Conservation (phyloP, 2,113 vertebrate genomes). For the Laterallus jamaicensis region DNA sequence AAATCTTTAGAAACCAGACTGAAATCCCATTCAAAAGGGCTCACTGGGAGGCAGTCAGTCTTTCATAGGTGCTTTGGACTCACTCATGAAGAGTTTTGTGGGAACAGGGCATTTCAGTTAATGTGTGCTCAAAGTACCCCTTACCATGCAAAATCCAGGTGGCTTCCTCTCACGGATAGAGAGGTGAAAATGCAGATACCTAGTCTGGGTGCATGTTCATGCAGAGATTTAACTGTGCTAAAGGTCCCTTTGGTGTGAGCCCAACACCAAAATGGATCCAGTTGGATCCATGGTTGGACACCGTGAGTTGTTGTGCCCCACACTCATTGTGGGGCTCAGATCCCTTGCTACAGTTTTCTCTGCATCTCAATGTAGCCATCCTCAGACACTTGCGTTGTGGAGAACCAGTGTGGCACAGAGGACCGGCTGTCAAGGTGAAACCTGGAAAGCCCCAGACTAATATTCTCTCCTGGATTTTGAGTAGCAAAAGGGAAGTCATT, state of each 20-base stretch:
- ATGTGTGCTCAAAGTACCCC: neutral
- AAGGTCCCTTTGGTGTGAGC: neutral
- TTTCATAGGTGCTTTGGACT: neutral
- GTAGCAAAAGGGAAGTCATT: neutral
- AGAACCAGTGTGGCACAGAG: neutral
- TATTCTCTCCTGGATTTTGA: neutral
- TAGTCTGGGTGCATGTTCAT: neutral
- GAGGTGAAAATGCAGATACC: neutral
- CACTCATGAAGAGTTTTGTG: neutral
- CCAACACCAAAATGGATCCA: neutral
- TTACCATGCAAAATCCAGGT: neutral
- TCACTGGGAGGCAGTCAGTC: neutral
- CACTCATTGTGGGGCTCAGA: neutral
- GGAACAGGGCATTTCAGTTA: neutral
- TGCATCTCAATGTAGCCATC: neutral
- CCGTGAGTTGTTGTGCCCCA: no score
- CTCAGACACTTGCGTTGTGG: neutral
- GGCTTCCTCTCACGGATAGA: neutral
- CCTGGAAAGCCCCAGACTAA: neutral
- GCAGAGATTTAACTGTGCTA: neutral
- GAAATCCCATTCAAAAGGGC: neutral
- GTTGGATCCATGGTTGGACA: neutral
- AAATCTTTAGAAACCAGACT: neutral
- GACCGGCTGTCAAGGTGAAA: neutral
- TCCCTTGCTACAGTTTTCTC: neutral